Evolutionary conservation across 35 echinoderm and acorn worm species (phyloP).

Genomic region (Heliocidaris tuberculata): DNA sequence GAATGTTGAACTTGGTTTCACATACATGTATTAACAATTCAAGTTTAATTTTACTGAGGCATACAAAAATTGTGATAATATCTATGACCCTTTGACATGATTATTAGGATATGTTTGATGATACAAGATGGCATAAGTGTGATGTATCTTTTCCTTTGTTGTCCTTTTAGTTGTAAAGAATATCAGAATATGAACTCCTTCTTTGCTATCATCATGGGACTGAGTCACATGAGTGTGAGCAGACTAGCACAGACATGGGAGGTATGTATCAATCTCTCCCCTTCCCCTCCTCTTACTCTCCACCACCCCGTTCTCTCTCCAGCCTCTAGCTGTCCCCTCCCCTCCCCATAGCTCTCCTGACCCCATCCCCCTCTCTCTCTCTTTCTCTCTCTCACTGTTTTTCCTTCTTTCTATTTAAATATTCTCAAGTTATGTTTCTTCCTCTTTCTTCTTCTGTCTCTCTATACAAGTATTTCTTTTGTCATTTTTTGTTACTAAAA

Average conservation of each 20-base stretch:
- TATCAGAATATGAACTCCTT: slow-evolving; percentile 97
- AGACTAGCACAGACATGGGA: slow-evolving; percentile 99
- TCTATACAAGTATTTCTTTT: neutral
- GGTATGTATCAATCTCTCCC: slow-evolving; percentile 54
- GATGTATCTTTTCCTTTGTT: neutral
- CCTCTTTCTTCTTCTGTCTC: neutral
- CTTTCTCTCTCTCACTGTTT: neutral
- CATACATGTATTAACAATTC: too few species aligned
- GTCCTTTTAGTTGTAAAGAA: slow-evolving; percentile 77
- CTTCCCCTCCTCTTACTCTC: neutral
- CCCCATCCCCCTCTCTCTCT: too few species aligned
- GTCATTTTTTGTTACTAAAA: too few species aligned
- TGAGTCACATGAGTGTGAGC: slow-evolving; percentile 89
- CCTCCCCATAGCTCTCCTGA: too few species aligned
- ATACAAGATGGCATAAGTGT: too few species aligned
- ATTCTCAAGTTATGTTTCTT: neutral
- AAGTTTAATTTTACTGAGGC: too few species aligned
- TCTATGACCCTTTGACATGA: too few species aligned
- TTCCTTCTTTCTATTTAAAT: neutral
- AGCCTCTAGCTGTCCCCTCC: too few species aligned
- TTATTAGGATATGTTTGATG: too few species aligned
- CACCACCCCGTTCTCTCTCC: too few species aligned
- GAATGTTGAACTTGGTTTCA: too few species aligned
- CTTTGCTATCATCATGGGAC: slow-evolving; percentile 96
- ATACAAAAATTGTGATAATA: too few species aligned